These are phyloP conservation scores for Prunella strophiata DNA, from an alignment of 2,797 vertebrate genomes.

Conservation along the genomic window DNA sequence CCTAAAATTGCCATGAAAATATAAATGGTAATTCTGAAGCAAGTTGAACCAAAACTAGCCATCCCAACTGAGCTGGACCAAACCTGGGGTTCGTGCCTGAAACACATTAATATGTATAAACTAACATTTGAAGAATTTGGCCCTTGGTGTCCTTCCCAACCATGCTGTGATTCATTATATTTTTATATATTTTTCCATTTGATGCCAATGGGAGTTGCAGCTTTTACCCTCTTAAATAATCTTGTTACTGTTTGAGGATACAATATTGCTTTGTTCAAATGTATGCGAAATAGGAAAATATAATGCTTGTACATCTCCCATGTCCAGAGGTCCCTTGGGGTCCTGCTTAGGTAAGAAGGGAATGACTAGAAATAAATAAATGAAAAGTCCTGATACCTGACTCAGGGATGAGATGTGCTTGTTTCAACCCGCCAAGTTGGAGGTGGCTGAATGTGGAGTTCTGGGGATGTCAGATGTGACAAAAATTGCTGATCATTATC, in stretches of 20 bases:
- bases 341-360: background rate
- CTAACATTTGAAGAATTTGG: slow-evolving; percentile 46
- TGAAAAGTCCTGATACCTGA: background rate
- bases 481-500: background rate
- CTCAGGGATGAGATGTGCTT: background rate
- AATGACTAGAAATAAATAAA: background rate
- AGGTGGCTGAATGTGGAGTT: background rate
- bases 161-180: slow-evolving; percentile 27
- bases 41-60: background rate
- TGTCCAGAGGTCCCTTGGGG: background rate
- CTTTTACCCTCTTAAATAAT: slow-evolving; percentile 47
- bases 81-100: background rate
- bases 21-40: background rate
- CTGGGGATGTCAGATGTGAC: background rate
- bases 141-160: background rate
- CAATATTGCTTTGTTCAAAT: background rate
- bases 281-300: background rate
- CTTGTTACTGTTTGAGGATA: background rate
- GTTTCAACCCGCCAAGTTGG: background rate
- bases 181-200: slow-evolving; percentile 13
- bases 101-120: background rate
- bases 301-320: background rate
- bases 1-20: background rate
- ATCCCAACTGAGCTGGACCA: background rate
- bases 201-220: slow-evolving; percentile 25